Base-by-base conservation (phyloP, 1,140 invertebrate species). In the Hycleus cichorii region DNA sequence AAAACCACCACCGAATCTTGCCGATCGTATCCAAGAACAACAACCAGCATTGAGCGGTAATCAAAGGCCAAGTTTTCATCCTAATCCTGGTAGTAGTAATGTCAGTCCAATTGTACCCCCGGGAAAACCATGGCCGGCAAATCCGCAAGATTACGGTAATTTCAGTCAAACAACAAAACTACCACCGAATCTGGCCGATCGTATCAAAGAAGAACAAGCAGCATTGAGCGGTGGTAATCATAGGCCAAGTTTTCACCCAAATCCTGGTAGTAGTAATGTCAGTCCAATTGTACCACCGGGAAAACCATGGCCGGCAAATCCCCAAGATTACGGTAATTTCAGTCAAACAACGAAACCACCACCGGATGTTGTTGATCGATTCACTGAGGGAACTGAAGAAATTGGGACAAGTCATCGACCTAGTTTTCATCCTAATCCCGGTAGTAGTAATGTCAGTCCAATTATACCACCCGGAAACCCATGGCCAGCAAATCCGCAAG, bases 111-210 rank as follows among this genome's bases (percentile, higher is more conserved):
- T 54, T 45, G 39, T 59, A 1, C 51, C 58, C 9, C 50, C 58
- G 24, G 58, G 58, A 10, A 43, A 48, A 54, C 58, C 58, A 4
- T 59, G 58, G 58, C 58, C 58, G 24, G 51, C 39, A 6, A 53
- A 25, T 11, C n/a, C 26, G 3, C 40, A 53, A 46, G 51, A 26
- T 5, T 53, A 53, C 27, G 27, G 39, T 45, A 53, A 53, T 53
- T 53, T 53, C n/a, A 53, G 42, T 32, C 42, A 53, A 46, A 11
- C 10, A 5, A 12, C 8, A 25, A 32, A 4, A 39, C 49, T 2
- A 24, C 40, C n/a, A 25, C 25, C 8, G 27, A 42, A 6, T 53
- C 3, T 53, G 9, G 51, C 10, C 27, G 32, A 53, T 46, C 43
- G 39, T 27, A 45, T 53, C 3, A 4, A 53, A n/a, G 51, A 53